Percentiles rank a stretch among this genome's conserved stretches.
Evolutionary conservation across 2,797 vertebrate species (phyloP).

Genomic region (Phataginus tetradactyla): DNA sequence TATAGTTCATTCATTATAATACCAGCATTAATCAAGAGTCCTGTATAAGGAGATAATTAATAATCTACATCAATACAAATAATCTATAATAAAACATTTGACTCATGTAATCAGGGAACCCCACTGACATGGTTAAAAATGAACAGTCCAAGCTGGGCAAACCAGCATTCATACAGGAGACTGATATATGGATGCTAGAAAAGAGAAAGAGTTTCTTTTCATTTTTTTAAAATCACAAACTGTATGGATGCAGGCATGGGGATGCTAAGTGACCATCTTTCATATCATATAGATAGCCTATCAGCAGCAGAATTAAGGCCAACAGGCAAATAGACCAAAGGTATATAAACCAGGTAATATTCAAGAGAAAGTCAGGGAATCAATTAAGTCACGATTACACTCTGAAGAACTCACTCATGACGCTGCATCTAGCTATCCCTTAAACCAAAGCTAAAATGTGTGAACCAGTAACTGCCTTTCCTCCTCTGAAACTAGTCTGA

Average conservation of each 20-base stretch:
- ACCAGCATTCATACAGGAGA: slow-evolving; percentile 12
- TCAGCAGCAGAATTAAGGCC: not conserved
- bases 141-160: slow-evolving; percentile 11
- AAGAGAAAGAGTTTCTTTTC: not conserved
- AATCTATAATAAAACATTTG: slow-evolving; percentile 8
- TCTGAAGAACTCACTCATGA: not conserved
- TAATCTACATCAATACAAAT: slow-evolving; percentile 13
- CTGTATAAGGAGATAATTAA: slow-evolving; percentile 9
- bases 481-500: not conserved
- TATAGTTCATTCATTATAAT: not conserved
- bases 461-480: not conserved
- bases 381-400: not conserved
- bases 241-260: not conserved
- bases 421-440: not conserved
- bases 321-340: not conserved
- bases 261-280: not conserved
- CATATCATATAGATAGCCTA: not conserved
- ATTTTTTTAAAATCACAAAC: slow-evolving; percentile 29
- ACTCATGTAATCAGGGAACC: not conserved
- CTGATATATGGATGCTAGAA: not conserved
- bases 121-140: slow-evolving; percentile 46
- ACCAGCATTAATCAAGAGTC: not conserved
- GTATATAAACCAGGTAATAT: not conserved
- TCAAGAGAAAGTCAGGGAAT: slow-evolving; percentile 8
- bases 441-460: slow-evolving; percentile 36